Conservation (phyloP, 2,888 invertebrate genomes). For the Eupithecia insigniata region DNA sequence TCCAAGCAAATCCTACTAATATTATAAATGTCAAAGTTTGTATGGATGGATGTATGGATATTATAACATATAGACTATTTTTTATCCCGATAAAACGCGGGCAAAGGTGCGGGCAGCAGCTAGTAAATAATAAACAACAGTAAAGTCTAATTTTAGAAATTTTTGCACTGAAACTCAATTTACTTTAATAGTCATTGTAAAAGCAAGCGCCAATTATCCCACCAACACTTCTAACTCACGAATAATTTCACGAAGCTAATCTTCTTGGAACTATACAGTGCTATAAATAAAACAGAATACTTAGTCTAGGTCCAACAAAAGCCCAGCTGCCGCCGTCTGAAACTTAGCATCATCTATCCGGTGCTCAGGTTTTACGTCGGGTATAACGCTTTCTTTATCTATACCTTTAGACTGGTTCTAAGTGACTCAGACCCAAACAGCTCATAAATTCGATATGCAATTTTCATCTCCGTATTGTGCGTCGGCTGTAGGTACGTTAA, state of each 20-base stretch:
- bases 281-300: conserved; percentile 44
- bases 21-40: no score
- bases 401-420: conserved; percentile 29
- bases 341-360: conserved; percentile 27
- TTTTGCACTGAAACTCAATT: background rate
- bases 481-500: conserved; percentile 38
- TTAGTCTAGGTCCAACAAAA: conserved; percentile 29
- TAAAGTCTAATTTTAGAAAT: background rate
- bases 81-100: no score
- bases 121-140: background rate
- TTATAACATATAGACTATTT: no score
- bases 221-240: conserved; percentile 27
- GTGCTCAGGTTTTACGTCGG: conserved; percentile 43
- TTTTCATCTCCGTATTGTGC: conserved; percentile 56
- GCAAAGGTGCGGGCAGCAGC: no score
- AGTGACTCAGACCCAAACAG: conserved; percentile 43
- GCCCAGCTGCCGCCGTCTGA: conserved; percentile 27
- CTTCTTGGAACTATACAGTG: conserved; percentile 33
- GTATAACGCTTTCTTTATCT: conserved; percentile 43
- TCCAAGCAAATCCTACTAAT: no score
- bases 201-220: conserved; percentile 20
- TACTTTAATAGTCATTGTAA: conserved; percentile 1
- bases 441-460: conserved; percentile 54
- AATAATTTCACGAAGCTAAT: conserved; percentile 40
- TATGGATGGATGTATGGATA: no score